Base-by-base conservation (phyloP, 1,140 invertebrate genomes). In the Drosophila pandora region DNA sequence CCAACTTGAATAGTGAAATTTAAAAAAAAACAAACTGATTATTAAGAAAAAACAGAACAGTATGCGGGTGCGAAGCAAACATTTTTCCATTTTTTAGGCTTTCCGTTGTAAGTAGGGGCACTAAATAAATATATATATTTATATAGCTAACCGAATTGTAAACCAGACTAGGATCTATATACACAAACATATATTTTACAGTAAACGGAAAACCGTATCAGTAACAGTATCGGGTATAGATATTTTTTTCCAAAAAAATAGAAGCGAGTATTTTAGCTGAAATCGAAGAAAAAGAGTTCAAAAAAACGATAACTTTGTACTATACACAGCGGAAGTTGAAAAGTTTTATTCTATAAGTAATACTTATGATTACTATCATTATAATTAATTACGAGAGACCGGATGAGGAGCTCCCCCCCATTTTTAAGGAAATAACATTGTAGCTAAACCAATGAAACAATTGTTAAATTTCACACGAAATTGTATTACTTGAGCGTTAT, bases 111-210 rank as follows among this genome's bases (percentile, higher is more conserved):
- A 28, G 41, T 70, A 60, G 58, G 41, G 3, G 7, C 41, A 43
- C 17, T 43, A 12, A 17, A 43, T 8, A 43, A 3, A 43, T 43
- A 43, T 21, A 43, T 13, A 41, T 41, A 41, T 41, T 13, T 41
- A 41, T 54, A 59, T 80, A 80, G 77, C 39, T 80, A 71, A 80
- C 37, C 65, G 55, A 76, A 80, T 76, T 80, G 61, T 41, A 64
- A 60, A 30, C 32, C 30, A 68, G 39, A 50, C 43, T 56, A 80
- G 37, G 64, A n/a, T 57, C 53, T 4, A 28, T 52, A 22, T 61
- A 60, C 50, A 28, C 25, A 25, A 43, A 28, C 25, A 25, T 45
- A 39, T 34, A 37, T 34, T 59, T 50, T 25, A 47, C 45, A 12
- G 32, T 3, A 3, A 9, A 50, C 9, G 17, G 30, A 21, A 17